Conservation (phyloP, 2,888 invertebrate species). For the Lymantria dispar region DNA sequence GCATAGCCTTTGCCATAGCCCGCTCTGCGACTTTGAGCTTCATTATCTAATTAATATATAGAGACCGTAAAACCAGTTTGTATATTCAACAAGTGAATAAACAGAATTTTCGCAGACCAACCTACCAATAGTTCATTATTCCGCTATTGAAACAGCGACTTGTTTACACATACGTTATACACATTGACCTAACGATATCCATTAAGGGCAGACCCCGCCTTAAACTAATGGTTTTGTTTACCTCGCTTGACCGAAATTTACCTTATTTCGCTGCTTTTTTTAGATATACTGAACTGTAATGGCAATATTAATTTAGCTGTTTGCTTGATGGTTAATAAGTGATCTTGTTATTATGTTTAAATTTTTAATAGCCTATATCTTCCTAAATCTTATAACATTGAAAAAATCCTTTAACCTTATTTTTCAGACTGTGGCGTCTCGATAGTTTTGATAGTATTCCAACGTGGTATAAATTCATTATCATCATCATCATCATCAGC, state of each 20-base stretch:
- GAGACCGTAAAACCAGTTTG: too few species aligned
- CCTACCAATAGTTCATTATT: conserved; percentile 1
- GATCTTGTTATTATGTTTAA: conserved; percentile 15
- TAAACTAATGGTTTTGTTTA: conserved; percentile 60
- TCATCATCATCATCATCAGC: too few species aligned
- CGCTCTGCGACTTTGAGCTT: too few species aligned
- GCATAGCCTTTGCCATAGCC: too few species aligned
- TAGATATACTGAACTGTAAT: background rate
- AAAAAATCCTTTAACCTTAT: too few species aligned
- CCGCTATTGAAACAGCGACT: conserved; percentile 1
- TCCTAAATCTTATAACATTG: too few species aligned
- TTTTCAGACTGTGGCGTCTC: too few species aligned
- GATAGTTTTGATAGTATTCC: too few species aligned
- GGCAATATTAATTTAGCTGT: background rate
- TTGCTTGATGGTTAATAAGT: background rate
- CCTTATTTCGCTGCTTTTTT: conserved; percentile 1
- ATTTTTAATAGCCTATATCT: background rate
- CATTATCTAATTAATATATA: too few species aligned
- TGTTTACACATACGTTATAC: conserved; percentile 17
- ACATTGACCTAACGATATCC: conserved; percentile 49
- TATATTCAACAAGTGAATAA: background rate
- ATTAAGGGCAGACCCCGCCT: conserved; percentile 52
- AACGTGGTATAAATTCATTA: too few species aligned
- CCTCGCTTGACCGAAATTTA: conserved; percentile 14
- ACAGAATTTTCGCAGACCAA: background rate